Conservation (phyloP, 2,888 invertebrate species). For the Spicauda simplicius region DNA sequence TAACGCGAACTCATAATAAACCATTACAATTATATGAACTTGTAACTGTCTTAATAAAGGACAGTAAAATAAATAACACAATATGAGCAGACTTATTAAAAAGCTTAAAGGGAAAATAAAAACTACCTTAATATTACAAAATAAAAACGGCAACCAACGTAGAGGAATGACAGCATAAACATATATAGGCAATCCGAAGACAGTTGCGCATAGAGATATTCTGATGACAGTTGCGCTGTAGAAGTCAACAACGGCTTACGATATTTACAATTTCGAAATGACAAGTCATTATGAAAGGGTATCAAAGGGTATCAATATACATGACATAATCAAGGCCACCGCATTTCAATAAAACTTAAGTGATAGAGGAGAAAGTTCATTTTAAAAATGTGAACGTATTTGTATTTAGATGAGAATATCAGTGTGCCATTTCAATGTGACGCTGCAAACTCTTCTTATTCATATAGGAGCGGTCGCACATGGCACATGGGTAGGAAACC, state of each 20-base stretch:
- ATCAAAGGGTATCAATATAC: conserved; percentile 7
- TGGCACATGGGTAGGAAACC: conserved; percentile 84
- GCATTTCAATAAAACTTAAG: conserved; percentile 21
- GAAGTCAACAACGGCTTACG: conserved; percentile 14
- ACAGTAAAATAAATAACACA: conserved; percentile 73
- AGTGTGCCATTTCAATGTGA: conserved; percentile 83
- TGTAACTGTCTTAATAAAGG: conserved; percentile 56
- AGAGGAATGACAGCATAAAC: conserved; percentile 61
- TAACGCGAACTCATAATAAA: conserved; percentile 47
- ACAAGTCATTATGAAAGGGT: conserved; percentile 9
- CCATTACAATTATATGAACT: conserved; percentile 51
- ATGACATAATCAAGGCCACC: conserved; percentile 23
- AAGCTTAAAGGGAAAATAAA: conserved; percentile 48
- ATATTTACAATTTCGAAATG: conserved; percentile 30
- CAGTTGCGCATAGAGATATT: conserved; percentile 37
- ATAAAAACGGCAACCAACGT: conserved; percentile 50
- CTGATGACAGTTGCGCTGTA: too few species aligned
- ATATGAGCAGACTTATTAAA: conserved; percentile 70
- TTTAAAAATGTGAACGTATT: too few species aligned
- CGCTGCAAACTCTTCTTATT: conserved; percentile 82
- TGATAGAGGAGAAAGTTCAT: background rate
- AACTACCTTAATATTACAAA: conserved; percentile 50
- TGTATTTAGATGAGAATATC: conserved; percentile 48
- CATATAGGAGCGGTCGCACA: conserved; percentile 85
- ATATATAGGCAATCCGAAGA: conserved; percentile 30